phyloP scores from a whole-genome alignment of 2,113 vertebrate species.

The Istiophorus platypterus region DNA sequence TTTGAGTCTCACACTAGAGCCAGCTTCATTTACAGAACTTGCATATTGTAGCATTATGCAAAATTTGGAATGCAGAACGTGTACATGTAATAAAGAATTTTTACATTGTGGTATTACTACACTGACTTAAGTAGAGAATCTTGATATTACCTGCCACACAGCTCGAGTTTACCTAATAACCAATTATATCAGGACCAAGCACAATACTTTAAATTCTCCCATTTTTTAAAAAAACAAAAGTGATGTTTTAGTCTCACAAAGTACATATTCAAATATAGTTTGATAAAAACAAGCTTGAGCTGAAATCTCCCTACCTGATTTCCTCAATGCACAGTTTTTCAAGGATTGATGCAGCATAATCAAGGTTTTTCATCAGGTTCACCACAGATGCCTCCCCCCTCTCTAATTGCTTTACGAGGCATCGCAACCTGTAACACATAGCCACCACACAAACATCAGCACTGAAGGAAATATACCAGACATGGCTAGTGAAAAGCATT shows the following conservation, averaged over 20 bases:
- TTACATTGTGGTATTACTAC: too few species aligned
- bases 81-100: too few species aligned
- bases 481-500: neutral
- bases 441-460: neutral
- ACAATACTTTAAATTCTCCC: neutral
- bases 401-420: constrained; percentile 94
- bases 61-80: too few species aligned
- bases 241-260: neutral
- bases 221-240: neutral
- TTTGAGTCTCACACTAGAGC: too few species aligned
- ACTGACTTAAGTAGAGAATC: too few species aligned
- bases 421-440: constrained; percentile 86
- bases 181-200: neutral
- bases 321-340: constrained; percentile 94
- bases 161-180: too few species aligned
- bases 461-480: neutral
- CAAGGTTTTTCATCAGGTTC: constrained; percentile 96
- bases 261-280: too few species aligned
- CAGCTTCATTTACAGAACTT: too few species aligned
- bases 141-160: too few species aligned
- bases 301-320: constrained; percentile 84
- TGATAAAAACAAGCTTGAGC: neutral
- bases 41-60: too few species aligned
- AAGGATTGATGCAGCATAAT: constrained; percentile 92
- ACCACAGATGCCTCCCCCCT: constrained; percentile 92